Evolutionary conservation across 2,888 invertebrate species (phyloP).

Genomic region (Azorinus chamasolen): DNA sequence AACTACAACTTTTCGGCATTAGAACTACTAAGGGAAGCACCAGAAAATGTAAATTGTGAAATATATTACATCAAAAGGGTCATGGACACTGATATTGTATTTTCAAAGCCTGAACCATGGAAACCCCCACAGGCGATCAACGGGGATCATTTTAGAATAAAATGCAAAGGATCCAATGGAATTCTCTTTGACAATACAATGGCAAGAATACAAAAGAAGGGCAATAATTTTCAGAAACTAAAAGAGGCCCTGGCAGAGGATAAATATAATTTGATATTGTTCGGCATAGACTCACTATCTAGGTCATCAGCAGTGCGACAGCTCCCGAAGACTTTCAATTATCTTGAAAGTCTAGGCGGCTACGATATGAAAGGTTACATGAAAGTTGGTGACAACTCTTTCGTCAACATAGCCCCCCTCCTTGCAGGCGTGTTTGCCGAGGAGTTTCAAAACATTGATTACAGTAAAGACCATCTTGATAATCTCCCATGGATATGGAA

Average conservation of each 20-base stretch:
- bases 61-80: not conserved
- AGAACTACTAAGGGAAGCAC: not conserved
- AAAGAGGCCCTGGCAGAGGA: not conserved
- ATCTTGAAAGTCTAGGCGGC: slow-evolving; percentile 27
- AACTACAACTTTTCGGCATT: slow-evolving; percentile 22
- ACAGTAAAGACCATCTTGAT: slow-evolving; percentile 23
- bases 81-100: slow-evolving; percentile 1
- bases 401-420: slow-evolving; percentile 34
- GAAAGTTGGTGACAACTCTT: slow-evolving; percentile 45
- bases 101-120: not conserved
- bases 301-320: slow-evolving; percentile 33
- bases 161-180: slow-evolving; percentile 1
- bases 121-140: slow-evolving; percentile 1
- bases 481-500: slow-evolving; percentile 56
- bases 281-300: slow-evolving; percentile 49
- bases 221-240: not conserved
- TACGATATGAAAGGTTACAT: slow-evolving; percentile 41
- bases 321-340: slow-evolving; percentile 37
- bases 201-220: slow-evolving; percentile 1
- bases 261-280: slow-evolving; percentile 30
- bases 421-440: slow-evolving; percentile 21
- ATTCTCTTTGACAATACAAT: slow-evolving; percentile 12
- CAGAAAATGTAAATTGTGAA: not conserved
- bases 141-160: slow-evolving; percentile 5
- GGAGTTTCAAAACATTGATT: slow-evolving; percentile 14